Evolutionary conservation across 2,888 invertebrate genomes (phyloP), one percentile per base, ranked within the genome.

Genomic region (Eugnorisma glareosa): DNA sequence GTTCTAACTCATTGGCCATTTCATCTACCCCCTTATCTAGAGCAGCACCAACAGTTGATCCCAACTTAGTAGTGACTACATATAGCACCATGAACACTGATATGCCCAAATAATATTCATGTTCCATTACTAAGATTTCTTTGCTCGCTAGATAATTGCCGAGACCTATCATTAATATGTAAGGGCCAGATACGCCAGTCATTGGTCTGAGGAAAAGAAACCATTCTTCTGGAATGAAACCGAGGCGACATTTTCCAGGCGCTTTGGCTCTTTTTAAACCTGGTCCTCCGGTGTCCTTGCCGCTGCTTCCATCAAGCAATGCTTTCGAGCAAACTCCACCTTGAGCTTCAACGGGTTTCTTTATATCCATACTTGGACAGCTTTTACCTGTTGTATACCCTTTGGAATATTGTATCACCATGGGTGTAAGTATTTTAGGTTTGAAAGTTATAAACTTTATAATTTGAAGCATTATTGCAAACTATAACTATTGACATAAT

Each of bases 91-190:
- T 90, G 18, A 97, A 93, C 69, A 98, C 93, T 0, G 98, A 98
- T 18, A 98, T 82, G 35, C 98, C 98, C 83, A 97, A 97, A 93
- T 98, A 98, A 94, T 98, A 99, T 92, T 99, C 99, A 93, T 99
- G 99, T 93, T 99, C 99, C 97, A 99, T 95, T 0, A 99, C 98
- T 92, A 98, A 99, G 85, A 98, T 98, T 97, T 99, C 99, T 95
- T 99, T 99, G 93, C 99, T 99, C 69, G 98, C 88, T 78, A 99
- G 93, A 92, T 98, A 99, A 51, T 99, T 99, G 31, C 97, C 90
- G 0, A 99, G 89, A 77, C 98, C 98, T 82, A 97, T 94, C 54
- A 98, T 98, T 89, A 99, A 98, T 35, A 98, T 95, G 93, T 99
- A 99, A 5, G 99, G 99, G 15, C 99, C 99, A 94, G 97, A 97